phyloP scores from a whole-genome alignment of 2,888 invertebrate genomes.

The Schizaphis graminum region DNA sequence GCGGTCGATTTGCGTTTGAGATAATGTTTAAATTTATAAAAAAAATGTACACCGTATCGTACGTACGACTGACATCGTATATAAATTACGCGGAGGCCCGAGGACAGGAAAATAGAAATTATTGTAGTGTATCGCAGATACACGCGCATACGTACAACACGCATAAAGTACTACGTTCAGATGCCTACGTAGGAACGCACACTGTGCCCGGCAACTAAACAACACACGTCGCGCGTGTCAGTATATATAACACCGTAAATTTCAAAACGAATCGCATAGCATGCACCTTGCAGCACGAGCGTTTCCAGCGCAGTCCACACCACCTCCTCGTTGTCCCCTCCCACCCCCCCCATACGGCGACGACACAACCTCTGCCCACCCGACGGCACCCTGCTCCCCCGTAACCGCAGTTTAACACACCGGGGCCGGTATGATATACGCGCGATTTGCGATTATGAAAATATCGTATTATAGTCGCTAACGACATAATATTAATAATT shows the following conservation, averaged over 20 bases:
- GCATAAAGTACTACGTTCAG: conserved; percentile 2
- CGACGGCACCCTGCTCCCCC: background rate
- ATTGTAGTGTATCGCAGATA: background rate
- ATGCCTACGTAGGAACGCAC: background rate
- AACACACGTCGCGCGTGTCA: background rate
- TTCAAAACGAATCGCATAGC: background rate
- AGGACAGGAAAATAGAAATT: conserved; percentile 48
- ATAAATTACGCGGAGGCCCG: conserved; percentile 18
- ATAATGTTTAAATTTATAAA: conserved; percentile 16
- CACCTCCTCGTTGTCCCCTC: background rate
- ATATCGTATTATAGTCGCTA: background rate
- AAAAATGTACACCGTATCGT: background rate
- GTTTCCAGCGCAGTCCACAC: background rate
- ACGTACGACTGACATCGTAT: background rate
- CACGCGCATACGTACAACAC: background rate
- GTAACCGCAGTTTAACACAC: background rate
- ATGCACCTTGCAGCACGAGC: background rate
- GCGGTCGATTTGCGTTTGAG: background rate
- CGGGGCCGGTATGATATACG: background rate
- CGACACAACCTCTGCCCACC: background rate
- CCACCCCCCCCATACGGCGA: background rate
- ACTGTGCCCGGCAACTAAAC: background rate
- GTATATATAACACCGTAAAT: background rate
- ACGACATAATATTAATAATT: background rate
- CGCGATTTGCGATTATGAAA: background rate